Conservation (phyloP, 2,888 invertebrate species). For the Meteorus cinctellus region DNA sequence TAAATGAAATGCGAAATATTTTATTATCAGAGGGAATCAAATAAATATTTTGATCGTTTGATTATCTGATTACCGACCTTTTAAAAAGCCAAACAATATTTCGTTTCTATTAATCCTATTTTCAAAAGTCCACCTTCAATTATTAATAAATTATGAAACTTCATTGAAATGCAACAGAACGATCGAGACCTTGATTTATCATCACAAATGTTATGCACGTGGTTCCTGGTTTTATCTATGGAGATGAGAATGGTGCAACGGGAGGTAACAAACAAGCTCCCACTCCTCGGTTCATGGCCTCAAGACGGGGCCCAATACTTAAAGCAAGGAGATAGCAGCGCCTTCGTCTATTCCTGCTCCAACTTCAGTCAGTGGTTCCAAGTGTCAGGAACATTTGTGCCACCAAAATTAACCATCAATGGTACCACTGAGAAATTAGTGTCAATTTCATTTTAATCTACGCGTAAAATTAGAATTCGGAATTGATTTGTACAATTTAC, state of each 20-base stretch:
- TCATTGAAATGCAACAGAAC: constrained; percentile 4
- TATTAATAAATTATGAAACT: neutral
- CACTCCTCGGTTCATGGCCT: constrained; percentile 49
- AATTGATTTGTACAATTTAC: neutral
- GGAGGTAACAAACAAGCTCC: constrained; percentile 44
- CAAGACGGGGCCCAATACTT: constrained; percentile 66
- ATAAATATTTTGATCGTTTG: too few species aligned
- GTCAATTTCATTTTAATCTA: neutral
- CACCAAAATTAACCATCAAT: neutral
- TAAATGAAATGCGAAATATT: neutral
- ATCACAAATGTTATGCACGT: constrained; percentile 9
- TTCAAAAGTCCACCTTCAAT: too few species aligned
- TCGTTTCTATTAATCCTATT: too few species aligned
- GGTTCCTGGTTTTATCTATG: constrained; percentile 34
- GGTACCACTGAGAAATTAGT: neutral
- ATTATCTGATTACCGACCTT: too few species aligned
- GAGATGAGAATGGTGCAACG: constrained; percentile 40
- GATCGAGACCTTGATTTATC: constrained; percentile 45
- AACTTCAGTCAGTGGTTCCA: constrained; percentile 69
- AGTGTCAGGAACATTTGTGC: constrained; percentile 51
- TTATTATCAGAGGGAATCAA: too few species aligned
- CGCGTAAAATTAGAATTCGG: neutral
- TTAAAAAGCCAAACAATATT: too few species aligned
- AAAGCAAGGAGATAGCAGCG: constrained; percentile 62
- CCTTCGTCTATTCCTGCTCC: constrained; percentile 69